Base-by-base conservation (phyloP, 1,140 invertebrate genomes). In the Macrobrachium nipponense region DNA sequence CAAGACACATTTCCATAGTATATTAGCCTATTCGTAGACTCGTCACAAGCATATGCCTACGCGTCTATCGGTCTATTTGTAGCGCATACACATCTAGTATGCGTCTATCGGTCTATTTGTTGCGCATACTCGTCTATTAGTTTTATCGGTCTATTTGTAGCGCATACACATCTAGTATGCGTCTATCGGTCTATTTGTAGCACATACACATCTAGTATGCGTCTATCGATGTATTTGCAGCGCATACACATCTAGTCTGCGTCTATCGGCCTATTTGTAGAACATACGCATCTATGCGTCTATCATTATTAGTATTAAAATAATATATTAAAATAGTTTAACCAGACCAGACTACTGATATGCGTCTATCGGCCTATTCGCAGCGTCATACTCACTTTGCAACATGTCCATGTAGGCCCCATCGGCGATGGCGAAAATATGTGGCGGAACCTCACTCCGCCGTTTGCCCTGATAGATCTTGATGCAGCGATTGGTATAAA, bases 391-490 rank as follows among this genome's bases (percentile, higher is more conserved):
- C 62, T 82, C 60, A 82, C 80, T 23, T 73, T 82, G 80, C 15
- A 60, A n/a, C 80, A 82, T 82, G 58, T 51, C 36, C 62, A 59
- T 59, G 80, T 82, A 82, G n/a, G 80, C 98, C 92, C 97, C 97
- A 92, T 99, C 98, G 93, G 98, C 99, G 93, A 99, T 97, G 92
- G 98, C 98, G 93, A 99, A 99, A 92, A 99, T 96, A 93, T 99
- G 98, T 88, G 98, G 98, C 91, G 98, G 98, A 90, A 99, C 97
- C 94, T 99, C 98, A 94, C 96, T 99, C 93, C 98, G 96, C 93
- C 98, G 97, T 51, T 82, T 82, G 66, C 80, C 68, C n/a, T 60
- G 68, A 44, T 73, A 73, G 58, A 80, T 80, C 36, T 80, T 60
- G 61, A 68, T 43, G 15, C 64, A 61, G 20, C 79, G 95, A 90